Evolutionary conservation across 2,113 vertebrate species (phyloP).

Genomic region (Amphiprion ocellaris): DNA sequence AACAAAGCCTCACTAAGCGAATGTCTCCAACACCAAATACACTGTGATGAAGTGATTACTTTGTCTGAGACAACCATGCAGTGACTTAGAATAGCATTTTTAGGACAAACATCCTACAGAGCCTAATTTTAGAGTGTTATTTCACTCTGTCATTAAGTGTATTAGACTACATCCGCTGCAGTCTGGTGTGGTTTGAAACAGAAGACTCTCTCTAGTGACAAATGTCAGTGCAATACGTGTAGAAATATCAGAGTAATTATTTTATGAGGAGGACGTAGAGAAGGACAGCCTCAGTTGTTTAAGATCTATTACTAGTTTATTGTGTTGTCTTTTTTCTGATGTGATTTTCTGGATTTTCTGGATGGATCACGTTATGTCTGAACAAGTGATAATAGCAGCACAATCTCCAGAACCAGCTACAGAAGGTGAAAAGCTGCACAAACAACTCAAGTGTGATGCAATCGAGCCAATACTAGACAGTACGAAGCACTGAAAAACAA

Average conservation of each 20-base stretch:
- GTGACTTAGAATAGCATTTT: slow-evolving; percentile 12
- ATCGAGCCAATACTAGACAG: not conserved
- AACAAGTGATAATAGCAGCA: slow-evolving; percentile 7
- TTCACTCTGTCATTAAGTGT: slow-evolving; percentile 27
- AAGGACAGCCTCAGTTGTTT: slow-evolving; percentile 11
- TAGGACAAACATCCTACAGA: not conserved
- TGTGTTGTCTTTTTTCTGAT: slow-evolving; percentile 4
- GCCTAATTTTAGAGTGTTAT: slow-evolving; percentile 9
- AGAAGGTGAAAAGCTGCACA: not conserved
- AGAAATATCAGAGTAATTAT: slow-evolving; percentile 20
- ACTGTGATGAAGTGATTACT: not conserved
- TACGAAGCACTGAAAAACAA: too few relatives aligned
- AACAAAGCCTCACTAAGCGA: not conserved
- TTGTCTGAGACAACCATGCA: not conserved
- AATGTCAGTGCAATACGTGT: not conserved
- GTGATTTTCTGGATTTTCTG: too few relatives aligned
- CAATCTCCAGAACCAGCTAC: not conserved
- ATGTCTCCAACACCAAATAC: not conserved
- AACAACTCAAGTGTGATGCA: not conserved
- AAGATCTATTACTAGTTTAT: not conserved
- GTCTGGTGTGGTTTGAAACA: slow-evolving; percentile 2
- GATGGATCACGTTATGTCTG: not conserved
- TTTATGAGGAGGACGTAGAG: not conserved
- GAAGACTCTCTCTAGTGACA: slow-evolving; percentile 23
- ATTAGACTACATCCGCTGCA: slow-evolving; percentile 14